Base-by-base conservation (phyloP, 2,113 vertebrate genomes). In the Heterotilapia buettikoferi region DNA sequence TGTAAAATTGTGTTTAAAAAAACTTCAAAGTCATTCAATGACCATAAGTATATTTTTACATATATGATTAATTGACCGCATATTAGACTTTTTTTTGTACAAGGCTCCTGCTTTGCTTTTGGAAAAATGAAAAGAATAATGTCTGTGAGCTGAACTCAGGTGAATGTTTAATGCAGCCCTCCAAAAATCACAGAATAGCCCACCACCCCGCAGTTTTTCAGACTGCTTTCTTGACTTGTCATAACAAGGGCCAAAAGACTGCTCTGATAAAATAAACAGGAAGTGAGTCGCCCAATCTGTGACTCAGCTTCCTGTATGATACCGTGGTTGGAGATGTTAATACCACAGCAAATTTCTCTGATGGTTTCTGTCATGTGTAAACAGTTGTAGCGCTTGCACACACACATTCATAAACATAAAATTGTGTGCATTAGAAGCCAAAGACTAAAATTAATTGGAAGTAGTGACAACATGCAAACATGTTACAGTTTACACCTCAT, bases 301-400 rank as follows among this genome's bases (percentile, higher is more conserved):
- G 90, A 90, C 86, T 92, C 33, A 84, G 86, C 86, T 94, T 95
- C 95, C 93, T 94, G 89, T 88, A 2, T 89, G 63, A 79, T 61
- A 38, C 14, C 78, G 86, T 86, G 83, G 92, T 81, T 36, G 8
- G 47, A 63, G 43, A 84, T 84, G 61, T 84, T 11, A 45, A 89
- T 12, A 59, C 80, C 61, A 78, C 73, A 61, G 3, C 53, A 33
- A 83, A 84, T 26, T 38, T 57, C 3, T 66, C 82, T 43, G 36
- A 38, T 57, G 53, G 56, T 56, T 21, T 81, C 24, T 54, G 2
- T 1, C 10, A 5, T 5, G 29, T 50, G 33, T 54, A 3, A 40
- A 83, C 9, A 63, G 1, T 63, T 7, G 45, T 18, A 31, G 7
- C 7, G 2, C 24, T 54, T 43, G 24, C 84, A 85, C 45, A 61